phyloP scores from a whole-genome alignment of 2,888 invertebrate genomes.

The Odontomyia ornata region DNA sequence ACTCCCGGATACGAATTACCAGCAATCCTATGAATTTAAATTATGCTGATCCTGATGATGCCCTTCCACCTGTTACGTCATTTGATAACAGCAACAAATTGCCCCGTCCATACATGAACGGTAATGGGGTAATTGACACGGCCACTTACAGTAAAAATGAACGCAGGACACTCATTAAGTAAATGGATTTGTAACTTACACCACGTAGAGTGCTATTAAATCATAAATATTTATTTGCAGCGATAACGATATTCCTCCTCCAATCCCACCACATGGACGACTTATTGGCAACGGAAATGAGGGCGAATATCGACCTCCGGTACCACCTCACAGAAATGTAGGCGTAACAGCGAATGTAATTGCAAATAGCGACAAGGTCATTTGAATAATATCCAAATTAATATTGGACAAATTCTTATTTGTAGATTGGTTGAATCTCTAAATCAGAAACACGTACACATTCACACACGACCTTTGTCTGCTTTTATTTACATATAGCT shows the following conservation, averaged over 20 bases:
- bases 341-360: constrained; percentile 68
- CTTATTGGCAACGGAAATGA: constrained; percentile 64
- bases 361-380: constrained; percentile 52
- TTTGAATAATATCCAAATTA: neutral
- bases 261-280: constrained; percentile 67
- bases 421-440: neutral
- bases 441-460: neutral
- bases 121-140: constrained; percentile 64
- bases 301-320: constrained; percentile 85
- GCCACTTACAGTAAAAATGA: constrained; percentile 78
- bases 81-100: constrained; percentile 80
- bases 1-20: constrained; percentile 75
- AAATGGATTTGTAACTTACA: neutral
- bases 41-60: constrained; percentile 74
- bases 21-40: constrained; percentile 78
- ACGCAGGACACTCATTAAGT: constrained; percentile 55
- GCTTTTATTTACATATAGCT: neutral
- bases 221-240: constrained; percentile 53
- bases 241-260: constrained; percentile 65
- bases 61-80: constrained; percentile 71
- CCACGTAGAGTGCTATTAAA: neutral
- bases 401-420: neutral
- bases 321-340: constrained; percentile 85
- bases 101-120: constrained; percentile 70
- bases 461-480: too few relatives aligned